Percentiles rank a stretch among this genome's conserved stretches.
These are phyloP conservation scores for Anisognathus igniventris DNA, from an alignment of 2,797 vertebrate species.

Conservation along the genomic window DNA sequence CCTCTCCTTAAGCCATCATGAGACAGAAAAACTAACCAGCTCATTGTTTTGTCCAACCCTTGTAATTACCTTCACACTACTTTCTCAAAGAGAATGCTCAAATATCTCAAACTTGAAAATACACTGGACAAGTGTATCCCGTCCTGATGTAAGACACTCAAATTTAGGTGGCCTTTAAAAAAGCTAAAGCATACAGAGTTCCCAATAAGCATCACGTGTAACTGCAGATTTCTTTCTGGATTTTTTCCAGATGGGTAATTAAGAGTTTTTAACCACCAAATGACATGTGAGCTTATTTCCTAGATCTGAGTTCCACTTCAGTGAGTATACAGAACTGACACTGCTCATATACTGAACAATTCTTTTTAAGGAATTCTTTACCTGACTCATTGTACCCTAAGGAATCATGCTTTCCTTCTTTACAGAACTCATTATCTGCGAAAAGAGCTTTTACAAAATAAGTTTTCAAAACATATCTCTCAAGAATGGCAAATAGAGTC, in stretches of 20 bases:
- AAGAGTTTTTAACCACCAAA: background rate
- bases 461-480: background rate
- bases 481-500: background rate
- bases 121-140: background rate
- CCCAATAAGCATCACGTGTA: background rate
- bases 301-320: background rate
- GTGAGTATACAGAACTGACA: background rate
- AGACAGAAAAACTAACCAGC: background rate
- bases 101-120: background rate
- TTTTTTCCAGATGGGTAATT: background rate
- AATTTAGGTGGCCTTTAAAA: background rate
- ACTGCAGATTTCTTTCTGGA: background rate
- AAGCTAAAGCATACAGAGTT: background rate
- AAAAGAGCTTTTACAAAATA: background rate
- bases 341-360: background rate
- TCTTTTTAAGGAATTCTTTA: background rate
- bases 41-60: background rate
- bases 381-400: background rate
- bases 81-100: background rate
- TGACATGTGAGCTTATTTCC: background rate
- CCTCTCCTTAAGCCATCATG: background rate
- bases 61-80: background rate
- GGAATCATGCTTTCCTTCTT: background rate
- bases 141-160: background rate
- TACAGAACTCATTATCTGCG: background rate